Conservation (phyloP, 2,113 vertebrate genomes). For the Cnemophilus loriae region DNA sequence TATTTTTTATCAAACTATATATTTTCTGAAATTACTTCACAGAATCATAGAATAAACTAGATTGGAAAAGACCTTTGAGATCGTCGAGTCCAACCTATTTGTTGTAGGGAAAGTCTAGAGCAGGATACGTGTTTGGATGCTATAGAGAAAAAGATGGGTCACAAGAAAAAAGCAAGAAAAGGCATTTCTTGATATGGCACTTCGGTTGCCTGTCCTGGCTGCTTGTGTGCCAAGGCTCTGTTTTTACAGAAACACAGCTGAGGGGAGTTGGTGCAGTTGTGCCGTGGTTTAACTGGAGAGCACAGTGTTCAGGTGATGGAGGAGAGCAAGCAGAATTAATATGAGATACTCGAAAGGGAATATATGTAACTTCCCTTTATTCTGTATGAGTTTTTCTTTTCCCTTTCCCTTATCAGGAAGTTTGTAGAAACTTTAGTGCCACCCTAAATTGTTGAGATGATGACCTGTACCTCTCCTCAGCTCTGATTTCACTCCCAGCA, state of each 20-base stretch:
- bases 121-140: neutral
- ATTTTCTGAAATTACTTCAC: neutral
- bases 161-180: neutral
- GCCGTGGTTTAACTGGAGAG: neutral
- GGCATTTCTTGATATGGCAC: neutral
- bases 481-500: conserved; percentile 24
- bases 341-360: conserved; percentile 48
- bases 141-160: neutral
- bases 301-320: conserved; percentile 22
- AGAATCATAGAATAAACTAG: neutral
- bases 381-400: conserved; percentile 36
- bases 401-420: conserved; percentile 60
- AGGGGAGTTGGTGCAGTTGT: neutral
- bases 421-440: conserved; percentile 9
- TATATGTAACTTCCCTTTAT: conserved; percentile 53
- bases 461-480: conserved; percentile 9
- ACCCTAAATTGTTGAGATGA: neutral
- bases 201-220: neutral
- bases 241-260: neutral
- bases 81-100: neutral
- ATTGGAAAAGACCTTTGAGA: neutral
- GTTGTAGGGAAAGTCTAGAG: neutral
- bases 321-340: conserved; percentile 25
- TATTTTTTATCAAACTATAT: neutral
- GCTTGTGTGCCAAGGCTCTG: neutral